A percentile compares a stretch with the other conserved stretches of the same genome.
phyloP scores from a whole-genome alignment of 2,888 invertebrate species.

The Aspidiotus rigidus region DNA sequence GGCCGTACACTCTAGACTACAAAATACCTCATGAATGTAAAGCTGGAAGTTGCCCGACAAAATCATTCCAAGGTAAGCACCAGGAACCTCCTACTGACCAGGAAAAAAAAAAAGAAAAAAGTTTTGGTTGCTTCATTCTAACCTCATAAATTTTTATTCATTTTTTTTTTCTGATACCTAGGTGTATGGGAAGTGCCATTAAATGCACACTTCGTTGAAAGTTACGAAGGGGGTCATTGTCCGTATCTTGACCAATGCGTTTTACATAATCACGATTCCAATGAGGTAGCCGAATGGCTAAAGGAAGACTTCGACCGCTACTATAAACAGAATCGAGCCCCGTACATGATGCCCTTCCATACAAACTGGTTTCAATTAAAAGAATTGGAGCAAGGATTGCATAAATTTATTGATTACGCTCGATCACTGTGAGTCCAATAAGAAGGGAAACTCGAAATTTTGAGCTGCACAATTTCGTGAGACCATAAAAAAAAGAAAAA shows the following conservation, averaged over 20 bases:
- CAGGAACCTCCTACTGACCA: no score
- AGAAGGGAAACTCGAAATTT: not conserved
- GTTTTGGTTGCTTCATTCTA: no score
- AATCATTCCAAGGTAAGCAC: conserved; percentile 67
- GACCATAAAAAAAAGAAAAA: no score
- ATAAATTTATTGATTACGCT: conserved; percentile 77
- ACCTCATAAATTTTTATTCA: no score
- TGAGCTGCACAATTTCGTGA: no score
- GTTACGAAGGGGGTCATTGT: conserved; percentile 83
- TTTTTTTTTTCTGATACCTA: conserved; percentile 40
- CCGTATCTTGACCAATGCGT: conserved; percentile 88
- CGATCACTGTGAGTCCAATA: conserved; percentile 53
- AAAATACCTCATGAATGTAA: conserved; percentile 89
- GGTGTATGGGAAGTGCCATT: conserved; percentile 88
- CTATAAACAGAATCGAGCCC: conserved; percentile 64
- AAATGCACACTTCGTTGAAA: conserved; percentile 79
- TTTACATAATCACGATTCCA: conserved; percentile 71
- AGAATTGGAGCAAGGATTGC: conserved; percentile 67
- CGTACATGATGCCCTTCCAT: conserved; percentile 92
- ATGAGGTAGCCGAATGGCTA: conserved; percentile 75
- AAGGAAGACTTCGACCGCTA: conserved; percentile 68
- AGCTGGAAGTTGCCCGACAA: conserved; percentile 81
- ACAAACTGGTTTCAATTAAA: conserved; percentile 94
- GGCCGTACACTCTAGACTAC: conserved; percentile 92
- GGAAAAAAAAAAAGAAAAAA: no score